Base-by-base conservation (phyloP, 2,113 vertebrate species). In the Rhabdomys dilectus region DNA sequence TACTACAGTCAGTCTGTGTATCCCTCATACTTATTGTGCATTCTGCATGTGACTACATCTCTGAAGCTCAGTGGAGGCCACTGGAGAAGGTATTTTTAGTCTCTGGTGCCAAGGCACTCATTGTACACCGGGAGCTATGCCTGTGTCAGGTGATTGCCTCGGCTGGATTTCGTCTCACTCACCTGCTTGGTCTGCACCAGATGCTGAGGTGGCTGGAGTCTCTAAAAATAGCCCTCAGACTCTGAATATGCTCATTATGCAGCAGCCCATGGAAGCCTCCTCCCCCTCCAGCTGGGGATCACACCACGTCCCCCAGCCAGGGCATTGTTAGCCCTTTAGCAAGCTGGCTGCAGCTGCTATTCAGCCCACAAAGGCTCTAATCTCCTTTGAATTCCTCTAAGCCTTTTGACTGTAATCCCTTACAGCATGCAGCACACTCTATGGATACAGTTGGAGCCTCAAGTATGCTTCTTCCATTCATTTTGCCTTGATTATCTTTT, bases 401-500 rank as follows among this genome's bases (percentile, higher is more conserved):
- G 51, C 96, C 94, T 72, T 95, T 73, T 90, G 94, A 60, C 95
- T 64, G 26, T 94, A 84, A 93, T 88, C 89, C 95, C 86, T 73
- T 51, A 26, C 60, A 16, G 81, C 51, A 29, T 34, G 68, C 36
- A 1, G 89, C 15, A 7, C 3, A 48, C 72, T 48, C 73, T 26
- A 8, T 0, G 68, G 62, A 78, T 48, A 12, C 58, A 0, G 48
- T 64, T 26, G 86, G 76, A 11, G 75, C 91, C 58, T n/a, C 5
- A 1, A 88, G 89, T 62, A 1, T 45, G 88, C 89, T 73, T 66
- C 91, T 31, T 56, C 72, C 89, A 91, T 89, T 78, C 91, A 16
- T 94, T 78, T 75, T 56, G 53, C 86, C 87, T 80, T 7, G 56
- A 92, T 90, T 86, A 95, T 95, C 97, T 97, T 85, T 93, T 95